A percentile compares a stretch with the other conserved stretches of the same genome.
Conservation (phyloP, 1,140 invertebrate genomes). For the Brachionus manjavacas region DNA sequence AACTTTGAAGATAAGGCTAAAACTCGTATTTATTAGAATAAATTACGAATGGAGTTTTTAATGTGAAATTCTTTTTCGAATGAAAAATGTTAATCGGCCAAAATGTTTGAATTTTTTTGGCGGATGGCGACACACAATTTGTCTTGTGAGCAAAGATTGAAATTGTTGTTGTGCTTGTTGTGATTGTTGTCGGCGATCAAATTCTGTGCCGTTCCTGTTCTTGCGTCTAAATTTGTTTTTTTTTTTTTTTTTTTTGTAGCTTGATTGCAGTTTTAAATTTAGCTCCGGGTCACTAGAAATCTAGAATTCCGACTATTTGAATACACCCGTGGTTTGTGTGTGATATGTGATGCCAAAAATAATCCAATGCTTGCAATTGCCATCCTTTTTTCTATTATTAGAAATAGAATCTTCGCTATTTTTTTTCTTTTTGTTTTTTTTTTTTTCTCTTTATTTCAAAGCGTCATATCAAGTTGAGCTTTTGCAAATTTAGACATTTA, state of each 20-base stretch:
- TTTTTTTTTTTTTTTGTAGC: too few relatives aligned
- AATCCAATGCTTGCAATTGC: neutral
- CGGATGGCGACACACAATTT: neutral
- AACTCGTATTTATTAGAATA: constrained; percentile 1
- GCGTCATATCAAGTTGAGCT: too few relatives aligned
- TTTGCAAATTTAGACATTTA: too few relatives aligned
- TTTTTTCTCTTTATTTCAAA: too few relatives aligned
- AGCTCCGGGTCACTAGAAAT: neutral
- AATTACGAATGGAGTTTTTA: constrained; percentile 22
- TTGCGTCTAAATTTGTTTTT: neutral
- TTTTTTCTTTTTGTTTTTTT: neutral
- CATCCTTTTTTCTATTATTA: neutral
- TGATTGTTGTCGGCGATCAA: too few relatives aligned
- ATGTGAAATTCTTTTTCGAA: neutral
- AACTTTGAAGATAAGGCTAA: neutral
- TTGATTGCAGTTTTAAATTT: neutral
- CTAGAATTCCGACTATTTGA: neutral
- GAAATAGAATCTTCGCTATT: neutral
- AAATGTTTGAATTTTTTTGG: neutral
- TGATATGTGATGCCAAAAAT: neutral
- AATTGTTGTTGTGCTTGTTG: too few relatives aligned
- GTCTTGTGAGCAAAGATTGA: neutral
- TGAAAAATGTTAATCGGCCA: constrained; percentile 25
- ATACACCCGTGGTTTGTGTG: neutral
- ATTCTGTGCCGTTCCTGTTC: too few relatives aligned